Base-by-base conservation (phyloP, 2,797 vertebrate genomes). In the Sibirionetta formosa region DNA sequence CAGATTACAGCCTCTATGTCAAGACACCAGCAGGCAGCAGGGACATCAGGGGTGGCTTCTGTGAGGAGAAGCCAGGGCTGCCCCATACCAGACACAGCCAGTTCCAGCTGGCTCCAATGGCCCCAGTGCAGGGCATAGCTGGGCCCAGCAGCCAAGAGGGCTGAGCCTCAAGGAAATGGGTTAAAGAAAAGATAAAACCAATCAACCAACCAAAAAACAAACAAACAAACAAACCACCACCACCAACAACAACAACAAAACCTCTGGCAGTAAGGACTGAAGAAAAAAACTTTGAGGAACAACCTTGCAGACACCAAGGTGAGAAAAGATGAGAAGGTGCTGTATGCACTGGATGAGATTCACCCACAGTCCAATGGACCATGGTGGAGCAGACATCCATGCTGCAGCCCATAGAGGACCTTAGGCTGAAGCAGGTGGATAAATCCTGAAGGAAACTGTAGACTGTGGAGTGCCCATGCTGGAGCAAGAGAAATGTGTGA, bases 21-120 rank as follows among this genome's bases (percentile, higher is more conserved):
- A 64, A 38, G 31, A 18, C n/a, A n/a, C 2, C 56, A 63, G 31
- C 24, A 0, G 1, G 31, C 23, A n/a, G 12, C 11, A 13, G 17
- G 7, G 9, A 18, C 15, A 8, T 36, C 5, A 29, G 56, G 14
- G 17, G 14, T 0, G 3, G 8, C 13, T 35, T 70, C 17, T 63
- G 36, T 54, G 56, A 56, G 29, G 19, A 26, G 7, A 35, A 16
- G 19, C 8, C 3, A 1, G 4, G 44, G 9, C n/a, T n/a, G 36
- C 17, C 9, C 14, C 0, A 0, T 31, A 42, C 11, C 1, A 3
- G 42, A 26, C 20, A 44, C 5, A 35, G 22, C 18, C 1, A 0
- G 29, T 46, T 70, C 33, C 65, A 29, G 57, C 15, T 2, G 2
- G 42, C 2, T 57, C 20, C 16, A 7, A 1, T 1, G 0, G 8